A percentile compares a stretch with the other conserved stretches of the same genome.
Conservation (phyloP, 2,888 invertebrate species). For the Acanthosoma haemorrhoidale region DNA sequence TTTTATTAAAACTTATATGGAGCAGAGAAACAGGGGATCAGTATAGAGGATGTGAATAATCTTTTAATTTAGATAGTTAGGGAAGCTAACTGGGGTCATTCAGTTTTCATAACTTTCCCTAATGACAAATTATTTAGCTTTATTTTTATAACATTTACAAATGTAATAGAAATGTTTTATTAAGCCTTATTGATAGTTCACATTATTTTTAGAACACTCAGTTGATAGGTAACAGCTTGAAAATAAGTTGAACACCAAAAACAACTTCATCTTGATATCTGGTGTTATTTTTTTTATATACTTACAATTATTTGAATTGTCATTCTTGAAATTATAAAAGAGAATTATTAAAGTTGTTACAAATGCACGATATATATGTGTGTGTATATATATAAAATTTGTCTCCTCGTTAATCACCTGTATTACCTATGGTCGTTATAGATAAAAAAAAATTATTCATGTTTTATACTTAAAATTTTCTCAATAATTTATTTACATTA, state of each 20-base stretch:
- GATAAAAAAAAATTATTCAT: too few species aligned
- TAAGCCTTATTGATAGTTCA: neutral
- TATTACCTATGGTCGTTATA: neutral
- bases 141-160: neutral
- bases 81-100: too few species aligned
- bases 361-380: neutral
- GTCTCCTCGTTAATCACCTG: neutral
- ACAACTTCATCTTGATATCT: neutral
- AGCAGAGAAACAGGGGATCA: neutral
- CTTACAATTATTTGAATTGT: neutral
- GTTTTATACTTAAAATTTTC: too few species aligned
- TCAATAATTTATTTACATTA: neutral
- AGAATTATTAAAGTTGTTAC: neutral
- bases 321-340: neutral
- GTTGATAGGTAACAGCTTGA: neutral
- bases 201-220: neutral
- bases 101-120: too few species aligned
- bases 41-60: too few species aligned
- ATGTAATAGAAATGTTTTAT: neutral
- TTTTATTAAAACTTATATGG: neutral
- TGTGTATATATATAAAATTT: neutral
- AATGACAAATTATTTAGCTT: neutral
- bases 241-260: neutral
- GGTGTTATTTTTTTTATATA: neutral
- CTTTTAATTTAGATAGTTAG: too few species aligned